Conservation (phyloP, 2,113 vertebrate species). For the Octodon degus region DNA sequence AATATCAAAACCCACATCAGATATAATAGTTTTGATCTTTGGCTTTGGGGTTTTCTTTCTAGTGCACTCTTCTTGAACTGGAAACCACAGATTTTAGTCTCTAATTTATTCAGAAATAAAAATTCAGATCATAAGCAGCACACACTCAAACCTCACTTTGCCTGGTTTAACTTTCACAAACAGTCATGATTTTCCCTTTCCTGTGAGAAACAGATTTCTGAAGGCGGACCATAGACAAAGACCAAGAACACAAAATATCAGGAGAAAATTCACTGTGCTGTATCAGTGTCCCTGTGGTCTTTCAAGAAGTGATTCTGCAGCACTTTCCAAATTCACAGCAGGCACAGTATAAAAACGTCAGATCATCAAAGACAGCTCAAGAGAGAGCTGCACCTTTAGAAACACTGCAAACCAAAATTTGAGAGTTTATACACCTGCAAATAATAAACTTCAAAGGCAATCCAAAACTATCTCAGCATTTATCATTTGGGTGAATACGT, state of each 20-base stretch:
- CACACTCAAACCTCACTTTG: conserved; percentile 30
- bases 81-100: conserved; percentile 54
- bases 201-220: conserved; percentile 24
- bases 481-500: background rate
- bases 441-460: conserved; percentile 76
- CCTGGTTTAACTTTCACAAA: conserved; percentile 46
- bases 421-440: conserved; percentile 69
- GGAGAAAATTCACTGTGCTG: conserved; percentile 39
- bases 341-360: conserved; percentile 44
- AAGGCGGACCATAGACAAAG: background rate
- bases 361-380: conserved; percentile 67
- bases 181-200: background rate
- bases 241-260: conserved; percentile 39
- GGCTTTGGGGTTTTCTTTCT: background rate
- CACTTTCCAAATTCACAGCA: conserved; percentile 60
- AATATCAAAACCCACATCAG: conserved; percentile 58
- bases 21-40: background rate
- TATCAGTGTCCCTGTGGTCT: conserved; percentile 25
- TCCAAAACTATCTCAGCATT: conserved; percentile 43
- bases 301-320: conserved; percentile 36
- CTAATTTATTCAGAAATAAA: conserved; percentile 61
- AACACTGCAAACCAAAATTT: conserved; percentile 57
- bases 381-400: conserved; percentile 51
- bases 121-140: conserved; percentile 35
- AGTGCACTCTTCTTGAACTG: conserved; percentile 37